A percentile compares a stretch with the other conserved stretches of the same genome.
phyloP scores from a whole-genome alignment of 2,797 vertebrate species.

The Eulemur albifrons region DNA sequence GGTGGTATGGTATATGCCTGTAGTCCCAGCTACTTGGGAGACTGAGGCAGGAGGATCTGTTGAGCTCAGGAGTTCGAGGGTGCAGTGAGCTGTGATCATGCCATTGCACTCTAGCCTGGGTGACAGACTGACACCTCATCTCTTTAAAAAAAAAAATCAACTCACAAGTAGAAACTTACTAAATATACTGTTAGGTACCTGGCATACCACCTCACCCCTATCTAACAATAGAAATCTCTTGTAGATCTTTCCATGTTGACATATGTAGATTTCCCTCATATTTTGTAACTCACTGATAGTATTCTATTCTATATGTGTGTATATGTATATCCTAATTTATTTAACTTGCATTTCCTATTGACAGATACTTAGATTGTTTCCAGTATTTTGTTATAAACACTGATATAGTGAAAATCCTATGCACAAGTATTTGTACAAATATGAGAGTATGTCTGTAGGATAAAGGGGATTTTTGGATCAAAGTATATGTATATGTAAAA shows the following conservation, averaged over 20 bases:
- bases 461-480: background rate
- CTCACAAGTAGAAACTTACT: background rate
- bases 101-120: background rate
- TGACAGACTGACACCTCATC: too few relatives aligned
- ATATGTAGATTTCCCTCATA: background rate
- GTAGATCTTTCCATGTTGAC: background rate
- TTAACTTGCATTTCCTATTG: background rate
- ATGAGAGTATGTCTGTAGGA: background rate
- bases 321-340: background rate
- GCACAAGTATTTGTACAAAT: background rate
- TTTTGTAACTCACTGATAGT: background rate
- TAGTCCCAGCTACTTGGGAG: background rate
- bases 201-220: too few relatives aligned
- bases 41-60: background rate
- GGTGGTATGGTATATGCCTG: accelerated
- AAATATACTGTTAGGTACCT: background rate
- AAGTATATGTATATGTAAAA: background rate
- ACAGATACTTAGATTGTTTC: background rate
- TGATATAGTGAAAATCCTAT: background rate
- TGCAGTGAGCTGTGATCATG: background rate
- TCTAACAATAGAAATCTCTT: background rate
- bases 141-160: background rate
- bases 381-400: background rate
- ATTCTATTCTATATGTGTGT: background rate
- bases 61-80: background rate